phyloP scores from a whole-genome alignment of 2,888 invertebrate genomes.

The Caenorhabditis auriculariae region DNA sequence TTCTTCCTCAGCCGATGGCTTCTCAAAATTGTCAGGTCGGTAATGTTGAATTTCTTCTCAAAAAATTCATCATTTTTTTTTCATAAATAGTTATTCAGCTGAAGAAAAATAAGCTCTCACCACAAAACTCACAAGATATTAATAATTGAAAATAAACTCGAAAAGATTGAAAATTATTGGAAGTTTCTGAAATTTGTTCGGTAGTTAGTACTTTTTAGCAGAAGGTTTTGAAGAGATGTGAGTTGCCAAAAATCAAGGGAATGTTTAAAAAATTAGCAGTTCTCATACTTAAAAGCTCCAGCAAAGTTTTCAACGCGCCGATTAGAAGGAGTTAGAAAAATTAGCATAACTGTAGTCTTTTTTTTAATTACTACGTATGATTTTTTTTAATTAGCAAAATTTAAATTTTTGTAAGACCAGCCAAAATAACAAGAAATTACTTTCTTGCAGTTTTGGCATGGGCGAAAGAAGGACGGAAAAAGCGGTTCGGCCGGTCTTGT shows the following conservation, averaged over 20 bases:
- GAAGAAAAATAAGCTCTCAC: too few relatives aligned
- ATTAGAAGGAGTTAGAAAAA: too few relatives aligned
- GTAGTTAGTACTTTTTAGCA: not conserved
- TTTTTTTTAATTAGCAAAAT: not conserved
- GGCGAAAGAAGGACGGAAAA: conserved; percentile 51
- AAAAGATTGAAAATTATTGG: not conserved
- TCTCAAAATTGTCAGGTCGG: conserved; percentile 46
- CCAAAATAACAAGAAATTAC: not conserved
- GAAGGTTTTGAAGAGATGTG: too few relatives aligned
- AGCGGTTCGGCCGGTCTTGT: conserved; percentile 56
- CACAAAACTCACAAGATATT: too few relatives aligned
- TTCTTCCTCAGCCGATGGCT: conserved; percentile 60
- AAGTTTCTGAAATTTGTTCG: not conserved
- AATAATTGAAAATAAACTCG: not conserved
- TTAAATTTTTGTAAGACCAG: not conserved
- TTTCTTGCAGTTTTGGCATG: conserved; percentile 48
- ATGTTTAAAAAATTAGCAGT: too few relatives aligned
- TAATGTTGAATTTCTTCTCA: not conserved
- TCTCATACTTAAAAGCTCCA: too few relatives aligned
- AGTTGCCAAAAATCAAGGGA: too few relatives aligned
- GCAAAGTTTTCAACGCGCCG: too few relatives aligned
- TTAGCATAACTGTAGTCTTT: too few relatives aligned
- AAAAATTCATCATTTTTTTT: not conserved
- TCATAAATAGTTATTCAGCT: too few relatives aligned
- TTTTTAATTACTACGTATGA: too few relatives aligned